Conservation (phyloP, 2,888 invertebrate species). For the Strigamia maritima region DNA sequence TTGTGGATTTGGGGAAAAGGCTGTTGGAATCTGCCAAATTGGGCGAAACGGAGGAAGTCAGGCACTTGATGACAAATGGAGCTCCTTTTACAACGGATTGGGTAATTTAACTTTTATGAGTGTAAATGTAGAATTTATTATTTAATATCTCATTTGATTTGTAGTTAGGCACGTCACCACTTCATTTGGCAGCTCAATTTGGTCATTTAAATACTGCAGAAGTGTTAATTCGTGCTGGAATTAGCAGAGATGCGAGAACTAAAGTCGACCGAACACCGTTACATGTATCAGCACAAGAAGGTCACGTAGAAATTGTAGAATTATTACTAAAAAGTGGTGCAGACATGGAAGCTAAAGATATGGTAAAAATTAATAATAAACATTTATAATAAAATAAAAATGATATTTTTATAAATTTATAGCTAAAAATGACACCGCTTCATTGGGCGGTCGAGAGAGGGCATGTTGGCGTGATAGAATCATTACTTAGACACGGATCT, state of each 20-base stretch:
- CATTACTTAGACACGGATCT: slow-evolving; percentile 71
- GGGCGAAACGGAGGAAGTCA: slow-evolving; percentile 72
- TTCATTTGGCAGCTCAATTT: slow-evolving; percentile 80
- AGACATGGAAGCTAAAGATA: slow-evolving; percentile 70
- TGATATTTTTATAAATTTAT: slow-evolving; percentile 44
- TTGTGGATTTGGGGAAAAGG: slow-evolving; percentile 78
- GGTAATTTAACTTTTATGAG: slow-evolving; percentile 57
- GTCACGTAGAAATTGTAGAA: slow-evolving; percentile 70
- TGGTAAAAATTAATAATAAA: slow-evolving; percentile 58
- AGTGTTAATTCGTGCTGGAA: slow-evolving; percentile 77
- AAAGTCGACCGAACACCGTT: slow-evolving; percentile 90
- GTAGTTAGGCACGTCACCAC: slow-evolving; percentile 81
- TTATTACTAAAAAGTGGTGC: slow-evolving; percentile 67
- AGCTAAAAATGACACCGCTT: slow-evolving; percentile 84
- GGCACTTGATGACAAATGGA: slow-evolving; percentile 74
- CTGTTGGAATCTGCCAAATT: slow-evolving; percentile 73
- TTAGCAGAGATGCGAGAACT: slow-evolving; percentile 80
- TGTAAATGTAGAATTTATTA: not conserved
- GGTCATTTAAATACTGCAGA: slow-evolving; percentile 76
- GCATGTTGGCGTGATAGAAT: slow-evolving; percentile 65
- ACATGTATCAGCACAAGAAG: slow-evolving; percentile 82
- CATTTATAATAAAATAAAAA: not conserved
- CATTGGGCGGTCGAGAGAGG: slow-evolving; percentile 90
- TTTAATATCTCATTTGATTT: not conserved
- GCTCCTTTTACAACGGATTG: slow-evolving; percentile 91